Base-by-base conservation (phyloP, 2,888 invertebrate species). In the Eristalis intricaria region DNA sequence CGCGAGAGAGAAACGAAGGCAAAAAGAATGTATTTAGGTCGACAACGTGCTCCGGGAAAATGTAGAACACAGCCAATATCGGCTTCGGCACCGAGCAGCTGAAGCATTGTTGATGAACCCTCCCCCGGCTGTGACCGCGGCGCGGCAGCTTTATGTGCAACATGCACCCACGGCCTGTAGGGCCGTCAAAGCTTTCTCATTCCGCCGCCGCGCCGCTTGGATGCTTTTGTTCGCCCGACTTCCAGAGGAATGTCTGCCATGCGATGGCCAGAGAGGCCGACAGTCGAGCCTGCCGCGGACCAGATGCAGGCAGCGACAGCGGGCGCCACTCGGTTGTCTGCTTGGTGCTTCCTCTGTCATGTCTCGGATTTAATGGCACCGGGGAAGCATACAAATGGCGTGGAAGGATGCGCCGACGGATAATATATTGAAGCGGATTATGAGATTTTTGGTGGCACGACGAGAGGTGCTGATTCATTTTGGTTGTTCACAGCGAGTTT, bases 31-130 rank as follows among this genome's bases (percentile, higher is more conserved):
- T 23, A 92, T 92, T 91, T 92, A 91, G 92, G 92, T 92, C 92
- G 92, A 91, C 91, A 91, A 90, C 90, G 91, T 91, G 91, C 89
- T 91, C 89, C 89, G 90, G 89, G 90, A 89, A 90, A 90, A 89
- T 89, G 73, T 89, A 61, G 84, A 87, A 73, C 50, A 50, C 84
- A 84, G 61, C 79, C 66, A 78, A 77, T 66, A 78, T 50, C 69
- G 66, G 86, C 86, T 78, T 50, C 69, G 66, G 86, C 86, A 82
- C 64, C 19, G 19, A 50, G 50, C 75, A 87, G 83, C 87, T 79
- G 79, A 79, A 76, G 60, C 35, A 75, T 35, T 70, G 77, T 70
- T 71, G 76, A 70, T 78, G 78, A 74, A 69, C 61, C 68, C 68
- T 50, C 50, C 50, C 50, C 50, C 50, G 50, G n/a, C 23, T 58